Conservation (phyloP, 2,888 invertebrate genomes). For the Adelphocoris suturalis region DNA sequence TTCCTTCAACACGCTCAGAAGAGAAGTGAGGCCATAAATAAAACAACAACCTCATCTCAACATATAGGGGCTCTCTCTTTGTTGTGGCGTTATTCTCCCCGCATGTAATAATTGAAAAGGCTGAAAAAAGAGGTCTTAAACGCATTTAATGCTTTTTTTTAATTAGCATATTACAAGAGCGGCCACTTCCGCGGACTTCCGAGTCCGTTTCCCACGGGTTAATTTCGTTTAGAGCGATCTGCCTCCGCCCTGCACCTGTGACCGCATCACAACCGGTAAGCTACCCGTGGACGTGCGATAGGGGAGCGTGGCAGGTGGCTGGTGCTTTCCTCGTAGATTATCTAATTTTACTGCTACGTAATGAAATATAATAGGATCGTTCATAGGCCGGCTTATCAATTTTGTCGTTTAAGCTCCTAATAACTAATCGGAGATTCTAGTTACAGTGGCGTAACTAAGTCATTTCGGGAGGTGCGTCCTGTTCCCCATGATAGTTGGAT, state of each 20-base stretch:
- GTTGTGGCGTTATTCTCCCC: not conserved
- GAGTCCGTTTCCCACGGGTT: slow-evolving; percentile 61
- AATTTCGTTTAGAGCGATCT: slow-evolving; percentile 57
- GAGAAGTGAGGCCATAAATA: slow-evolving; percentile 42
- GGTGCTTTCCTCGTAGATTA: not conserved
- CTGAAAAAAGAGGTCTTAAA: not conserved
- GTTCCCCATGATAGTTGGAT: too few species aligned
- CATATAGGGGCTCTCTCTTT: not conserved
- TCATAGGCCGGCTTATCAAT: too few species aligned
- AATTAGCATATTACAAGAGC: slow-evolving; percentile 66
- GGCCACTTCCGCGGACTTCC: slow-evolving; percentile 55
- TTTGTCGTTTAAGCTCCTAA: too few species aligned
- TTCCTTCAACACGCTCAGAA: slow-evolving; percentile 48
- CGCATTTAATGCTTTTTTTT: slow-evolving; percentile 51
- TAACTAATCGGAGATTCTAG: too few species aligned
- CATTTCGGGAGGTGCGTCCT: too few species aligned
- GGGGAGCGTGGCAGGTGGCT: not conserved
- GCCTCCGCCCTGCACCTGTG: slow-evolving; percentile 53
- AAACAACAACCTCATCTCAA: slow-evolving; percentile 1
- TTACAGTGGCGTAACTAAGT: too few species aligned
- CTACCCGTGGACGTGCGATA: not conserved
- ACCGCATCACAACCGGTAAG: slow-evolving; percentile 16
- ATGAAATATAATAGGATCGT: too few species aligned
- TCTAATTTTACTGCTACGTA: too few species aligned
- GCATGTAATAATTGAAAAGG: slow-evolving; percentile 3